Percentiles rank a stretch among this genome's conserved stretches.
Evolutionary conservation across 2,888 invertebrate genomes (phyloP).

Genomic region (Salticus scenicus): DNA sequence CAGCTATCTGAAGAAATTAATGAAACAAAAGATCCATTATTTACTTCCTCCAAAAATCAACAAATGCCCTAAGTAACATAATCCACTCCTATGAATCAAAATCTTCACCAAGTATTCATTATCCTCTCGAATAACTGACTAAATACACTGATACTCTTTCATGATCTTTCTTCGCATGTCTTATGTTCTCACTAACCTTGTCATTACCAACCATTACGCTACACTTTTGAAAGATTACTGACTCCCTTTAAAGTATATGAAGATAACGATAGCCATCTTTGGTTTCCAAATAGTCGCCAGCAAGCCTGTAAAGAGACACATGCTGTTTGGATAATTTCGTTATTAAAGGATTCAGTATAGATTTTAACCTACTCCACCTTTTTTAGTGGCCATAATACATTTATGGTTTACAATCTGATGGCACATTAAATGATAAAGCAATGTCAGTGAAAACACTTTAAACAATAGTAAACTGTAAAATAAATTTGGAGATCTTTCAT

Average conservation of each 20-base stretch:
- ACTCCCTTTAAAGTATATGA: slow-evolving; percentile 31
- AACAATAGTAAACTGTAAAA: not conserved
- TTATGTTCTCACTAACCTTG: slow-evolving; percentile 54
- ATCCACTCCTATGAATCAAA: slow-evolving; percentile 36
- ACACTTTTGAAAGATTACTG: slow-evolving; percentile 47
- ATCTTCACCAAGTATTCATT: slow-evolving; percentile 45
- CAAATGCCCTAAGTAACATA: slow-evolving; percentile 30
- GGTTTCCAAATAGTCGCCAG: slow-evolving; percentile 31
- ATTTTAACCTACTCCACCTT: not conserved
- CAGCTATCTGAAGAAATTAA: no score
- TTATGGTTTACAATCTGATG: slow-evolving; percentile 8
- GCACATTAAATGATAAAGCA: not conserved
- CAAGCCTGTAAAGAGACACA: slow-evolving; percentile 34
- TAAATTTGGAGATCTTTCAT: not conserved
- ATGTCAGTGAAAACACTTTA: not conserved
- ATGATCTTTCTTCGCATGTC: slow-evolving; percentile 38
- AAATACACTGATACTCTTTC: slow-evolving; percentile 10
- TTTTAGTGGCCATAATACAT: not conserved
- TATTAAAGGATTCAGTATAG: not conserved
- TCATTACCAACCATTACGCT: slow-evolving; percentile 39
- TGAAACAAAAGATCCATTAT: slow-evolving; percentile 43
- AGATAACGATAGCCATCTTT: slow-evolving; percentile 48
- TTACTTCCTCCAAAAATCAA: slow-evolving; percentile 25
- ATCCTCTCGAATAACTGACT: slow-evolving; percentile 17
- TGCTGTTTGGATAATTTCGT: slow-evolving; percentile 28